These are phyloP conservation scores for Narcine bancroftii DNA, from an alignment of 2,113 vertebrate genomes.

Conservation along the genomic window DNA sequence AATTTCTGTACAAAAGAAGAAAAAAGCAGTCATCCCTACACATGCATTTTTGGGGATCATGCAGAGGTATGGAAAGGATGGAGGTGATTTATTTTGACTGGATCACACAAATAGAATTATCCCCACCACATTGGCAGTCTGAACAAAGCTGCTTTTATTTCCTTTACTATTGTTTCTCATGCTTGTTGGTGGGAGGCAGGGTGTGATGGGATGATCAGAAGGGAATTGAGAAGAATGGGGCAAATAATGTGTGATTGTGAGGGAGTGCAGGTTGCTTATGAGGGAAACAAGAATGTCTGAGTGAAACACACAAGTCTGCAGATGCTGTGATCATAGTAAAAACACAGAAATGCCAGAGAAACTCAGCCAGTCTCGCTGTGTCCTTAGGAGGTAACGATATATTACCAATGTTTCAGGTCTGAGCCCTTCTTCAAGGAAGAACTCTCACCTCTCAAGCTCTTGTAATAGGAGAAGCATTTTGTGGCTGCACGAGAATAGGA, in stretches of 20 bases:
- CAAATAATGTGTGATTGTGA: background rate
- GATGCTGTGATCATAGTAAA: too few species aligned
- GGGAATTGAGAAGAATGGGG: background rate
- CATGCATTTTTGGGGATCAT: background rate
- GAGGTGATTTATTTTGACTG: background rate
- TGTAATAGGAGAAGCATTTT: too few species aligned
- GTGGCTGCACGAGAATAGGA: too few species aligned
- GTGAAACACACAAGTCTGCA: too few species aligned
- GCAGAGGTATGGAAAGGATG: background rate
- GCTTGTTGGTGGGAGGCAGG: background rate
- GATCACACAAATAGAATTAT: background rate
- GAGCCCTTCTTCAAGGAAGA: too few species aligned
- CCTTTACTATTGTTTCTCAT: background rate
- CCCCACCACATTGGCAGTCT: background rate
- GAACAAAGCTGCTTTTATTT: background rate
- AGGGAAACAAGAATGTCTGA: too few species aligned
- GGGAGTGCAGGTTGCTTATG: background rate
- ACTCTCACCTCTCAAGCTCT: too few species aligned
- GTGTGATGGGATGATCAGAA: background rate
- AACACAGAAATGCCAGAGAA: too few species aligned
- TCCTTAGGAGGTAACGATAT: too few species aligned
- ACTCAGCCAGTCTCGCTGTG: too few species aligned
- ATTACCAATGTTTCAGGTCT: too few species aligned
- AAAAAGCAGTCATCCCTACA: background rate
- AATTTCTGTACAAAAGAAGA: background rate